Base-by-base conservation (phyloP, 2,888 invertebrate species). In the Caradrina clavipalpis region DNA sequence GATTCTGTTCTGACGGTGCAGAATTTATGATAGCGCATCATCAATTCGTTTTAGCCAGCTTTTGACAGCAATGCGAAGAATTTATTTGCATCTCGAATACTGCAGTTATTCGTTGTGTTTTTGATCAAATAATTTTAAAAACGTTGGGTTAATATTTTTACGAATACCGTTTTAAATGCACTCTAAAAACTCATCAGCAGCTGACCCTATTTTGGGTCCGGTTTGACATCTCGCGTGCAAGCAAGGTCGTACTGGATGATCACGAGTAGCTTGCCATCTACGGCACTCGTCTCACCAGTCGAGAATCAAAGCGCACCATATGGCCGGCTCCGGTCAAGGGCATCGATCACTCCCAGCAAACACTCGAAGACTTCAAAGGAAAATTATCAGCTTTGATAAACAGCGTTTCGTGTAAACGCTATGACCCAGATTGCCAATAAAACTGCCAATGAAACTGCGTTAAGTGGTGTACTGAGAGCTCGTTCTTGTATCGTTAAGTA, bases 271-370 rank as follows among this genome's bases (percentile, higher is more conserved):
- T 63, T 77, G 68, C 91, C 92, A 86, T 92, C 83, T 91, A 92
- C 67, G 91, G 91, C 73, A 87, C 82, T 85, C 78, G 88, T 87
- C 83, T 86, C 82, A 85, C 86, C 83, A 87, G 87, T 84, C 84
- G 81, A 88, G 87, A 88, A 82, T 86, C 87, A 87, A 89, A 87
- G 86, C 83, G 80, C 83, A 82, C 92, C 92, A 93, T 92, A 93
- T 92, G 92, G 90, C 86, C 70, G 73, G 79, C 63, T 67, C 86
- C 84, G 91, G 93, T 93, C 94, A 93, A 93, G 94, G 94, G 86
- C 89, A 85, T 76, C 67, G 51, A 76, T 84, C 72, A 81, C 73
- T 78, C 73, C 74, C 81, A 84, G 78, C 81, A 81, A 83, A 86
- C 86, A 86, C 85, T 79, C 77, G 77, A 81, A 86, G 85, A 86